Evolutionary conservation across 2,797 vertebrate species (phyloP), one percentile per base, ranked within the genome.

Genomic region (Gila robusta): DNA sequence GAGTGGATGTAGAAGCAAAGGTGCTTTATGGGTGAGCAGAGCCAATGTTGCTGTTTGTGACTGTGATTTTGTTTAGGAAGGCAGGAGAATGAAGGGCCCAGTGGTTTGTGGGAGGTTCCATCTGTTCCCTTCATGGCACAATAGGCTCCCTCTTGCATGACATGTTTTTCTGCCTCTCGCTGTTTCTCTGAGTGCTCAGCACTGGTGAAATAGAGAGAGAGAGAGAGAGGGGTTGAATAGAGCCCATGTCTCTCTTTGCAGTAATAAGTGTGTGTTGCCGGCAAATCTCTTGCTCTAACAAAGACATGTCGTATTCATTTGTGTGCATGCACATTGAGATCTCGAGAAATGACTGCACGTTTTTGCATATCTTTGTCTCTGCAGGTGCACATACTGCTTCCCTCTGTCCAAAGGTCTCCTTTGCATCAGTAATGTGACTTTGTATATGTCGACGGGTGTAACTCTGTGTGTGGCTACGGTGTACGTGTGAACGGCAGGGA

Each of bases 81-180:
- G 59, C 59, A 41, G 32, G 81, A 79, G 82, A 89, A 81, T 81
- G 70, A 91, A 90, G 84, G 77, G 74, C 85, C 89, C 87, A 79
- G 81, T 86, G 85, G 90, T 89, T 89, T 91, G 90, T 92, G 83
- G 90, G 91, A 86, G 90, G 90, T 89, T 83, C 92, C 90, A 91
- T 93, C 92, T 93, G 92, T 91, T 91, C 90, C 67, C 79, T 82
- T 67, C 62, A 62, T 81, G 82, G 90, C 88, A 93, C 92, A 92
- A 91, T 90, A 90, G 88, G 54, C 88, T 91, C 86, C 87, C 87
- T 93, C 92, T 91, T 90, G 90, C 91, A 89, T 92, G 90, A 90
- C 91, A 90, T 93, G 91, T 92, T 92, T 90, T 90, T 92, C 89
- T 91, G 90, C 87, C 79, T 84, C 90, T 92, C 69, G 71, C 86